Percentiles rank a stretch among this genome's conserved stretches.
Evolutionary conservation across 2,113 vertebrate species (phyloP).

Genomic region (Bubalus kerabau): DNA sequence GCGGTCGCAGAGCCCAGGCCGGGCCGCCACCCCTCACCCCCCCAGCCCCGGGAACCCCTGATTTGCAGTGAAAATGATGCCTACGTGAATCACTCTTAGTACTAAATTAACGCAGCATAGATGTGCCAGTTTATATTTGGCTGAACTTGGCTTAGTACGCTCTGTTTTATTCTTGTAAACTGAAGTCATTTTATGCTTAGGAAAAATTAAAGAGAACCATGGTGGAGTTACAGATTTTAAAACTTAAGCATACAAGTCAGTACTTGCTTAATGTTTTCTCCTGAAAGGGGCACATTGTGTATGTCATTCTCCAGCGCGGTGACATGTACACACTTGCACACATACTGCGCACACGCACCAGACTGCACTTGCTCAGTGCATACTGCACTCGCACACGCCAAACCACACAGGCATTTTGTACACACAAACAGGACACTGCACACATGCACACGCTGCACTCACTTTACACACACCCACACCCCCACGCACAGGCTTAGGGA

Average conservation of each 20-base stretch:
- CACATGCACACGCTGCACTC: neutral
- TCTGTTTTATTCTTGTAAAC: neutral
- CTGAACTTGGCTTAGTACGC: neutral
- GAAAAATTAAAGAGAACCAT: neutral
- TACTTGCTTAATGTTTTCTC: neutral
- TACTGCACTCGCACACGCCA: neutral
- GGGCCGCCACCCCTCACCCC: no score
- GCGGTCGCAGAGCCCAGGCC: neutral
- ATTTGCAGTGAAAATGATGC: neutral
- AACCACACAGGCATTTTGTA: neutral
- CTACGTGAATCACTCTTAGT: neutral
- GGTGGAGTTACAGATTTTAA: constrained; percentile 12
- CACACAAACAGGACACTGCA: neutral
- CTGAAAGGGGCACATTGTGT: neutral
- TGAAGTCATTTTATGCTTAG: neutral
- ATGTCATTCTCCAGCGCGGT: neutral
- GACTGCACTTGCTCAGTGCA: neutral
- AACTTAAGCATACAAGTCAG: neutral
- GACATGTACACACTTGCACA: neutral
- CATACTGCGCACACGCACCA: neutral
- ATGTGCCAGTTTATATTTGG: neutral
- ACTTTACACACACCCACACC: neutral
- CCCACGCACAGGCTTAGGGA: no score
- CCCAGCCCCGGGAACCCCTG: neutral
- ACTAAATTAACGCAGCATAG: neutral